phyloP scores from a whole-genome alignment of 2,797 vertebrate species.

The Acanthurus tractus region DNA sequence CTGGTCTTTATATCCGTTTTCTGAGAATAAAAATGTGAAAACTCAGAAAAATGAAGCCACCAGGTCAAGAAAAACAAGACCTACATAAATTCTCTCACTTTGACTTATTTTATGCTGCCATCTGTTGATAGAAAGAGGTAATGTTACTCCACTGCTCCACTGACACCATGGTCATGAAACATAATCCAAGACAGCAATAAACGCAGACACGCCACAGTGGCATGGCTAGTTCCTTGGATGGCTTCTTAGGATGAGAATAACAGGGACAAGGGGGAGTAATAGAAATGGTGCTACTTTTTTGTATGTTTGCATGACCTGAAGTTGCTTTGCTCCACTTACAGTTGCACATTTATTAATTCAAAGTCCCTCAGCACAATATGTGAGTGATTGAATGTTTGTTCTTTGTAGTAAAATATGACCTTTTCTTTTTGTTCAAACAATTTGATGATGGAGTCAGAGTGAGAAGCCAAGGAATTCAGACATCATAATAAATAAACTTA shows the following conservation, averaged over 20 bases:
- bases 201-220: conserved; percentile 6
- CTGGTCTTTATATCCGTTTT: no score
- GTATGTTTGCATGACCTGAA: background rate
- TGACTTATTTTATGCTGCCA: conserved; percentile 74
- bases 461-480: no score
- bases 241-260: conserved; percentile 14
- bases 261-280: conserved; percentile 7
- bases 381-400: no score
- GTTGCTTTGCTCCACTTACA: background rate
- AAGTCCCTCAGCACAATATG: background rate
- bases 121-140: conserved; percentile 72
- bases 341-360: background rate
- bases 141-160: conserved; percentile 45
- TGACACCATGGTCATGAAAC: conserved; percentile 28
- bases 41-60: conserved; percentile 59
- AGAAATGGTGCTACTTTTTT: background rate
- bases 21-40: background rate
- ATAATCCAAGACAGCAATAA: conserved; percentile 45
- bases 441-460: no score
- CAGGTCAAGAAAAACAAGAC: conserved; percentile 77
- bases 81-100: conserved; percentile 46
- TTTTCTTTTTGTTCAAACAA: no score
- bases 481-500: no score
- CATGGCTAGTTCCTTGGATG: conserved; percentile 4
- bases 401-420: no score